Percentiles rank a stretch among this genome's conserved stretches.
Evolutionary conservation across 2,888 invertebrate genomes (phyloP).

Genomic region (Molanna angustata): DNA sequence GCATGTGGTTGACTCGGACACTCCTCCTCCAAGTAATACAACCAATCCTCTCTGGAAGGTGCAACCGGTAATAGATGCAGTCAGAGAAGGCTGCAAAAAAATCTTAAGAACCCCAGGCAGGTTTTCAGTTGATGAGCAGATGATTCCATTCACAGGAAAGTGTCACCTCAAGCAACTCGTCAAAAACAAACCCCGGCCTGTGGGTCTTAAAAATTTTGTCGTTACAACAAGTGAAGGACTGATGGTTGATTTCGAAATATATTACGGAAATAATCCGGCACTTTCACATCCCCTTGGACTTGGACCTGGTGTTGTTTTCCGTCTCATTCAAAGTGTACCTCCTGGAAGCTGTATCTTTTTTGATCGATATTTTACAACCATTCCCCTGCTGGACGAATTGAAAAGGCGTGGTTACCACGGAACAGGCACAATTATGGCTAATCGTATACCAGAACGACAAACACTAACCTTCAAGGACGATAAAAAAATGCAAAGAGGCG

Average conservation of each 20-base stretch:
- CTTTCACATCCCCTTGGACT: conserved; percentile 6
- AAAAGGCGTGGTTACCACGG: conserved; percentile 4
- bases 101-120: not conserved
- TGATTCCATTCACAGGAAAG: conserved; percentile 9
- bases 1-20: not conserved
- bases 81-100: not conserved
- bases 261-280: not conserved
- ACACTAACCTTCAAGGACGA: conserved; percentile 13
- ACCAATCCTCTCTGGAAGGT: not conserved
- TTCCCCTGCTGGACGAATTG: conserved; percentile 11
- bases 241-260: conserved; percentile 1
- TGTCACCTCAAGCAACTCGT: conserved; percentile 8
- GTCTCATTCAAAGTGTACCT: conserved; percentile 23
- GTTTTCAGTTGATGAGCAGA: conserved; percentile 8
- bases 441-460: conserved; percentile 12
- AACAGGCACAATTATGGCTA: conserved; percentile 20
- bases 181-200: conserved; percentile 4
- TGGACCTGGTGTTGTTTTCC: conserved; percentile 27
- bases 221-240: not conserved
- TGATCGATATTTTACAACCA: conserved; percentile 21
- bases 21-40: not conserved
- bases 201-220: not conserved
- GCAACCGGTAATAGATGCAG: not conserved
- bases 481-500: conserved; percentile 12
- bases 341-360: conserved; percentile 19